A percentile compares a stretch with the other conserved stretches of the same genome.
phyloP scores from a whole-genome alignment of 2,888 invertebrate species.

The Abscondita cerata region DNA sequence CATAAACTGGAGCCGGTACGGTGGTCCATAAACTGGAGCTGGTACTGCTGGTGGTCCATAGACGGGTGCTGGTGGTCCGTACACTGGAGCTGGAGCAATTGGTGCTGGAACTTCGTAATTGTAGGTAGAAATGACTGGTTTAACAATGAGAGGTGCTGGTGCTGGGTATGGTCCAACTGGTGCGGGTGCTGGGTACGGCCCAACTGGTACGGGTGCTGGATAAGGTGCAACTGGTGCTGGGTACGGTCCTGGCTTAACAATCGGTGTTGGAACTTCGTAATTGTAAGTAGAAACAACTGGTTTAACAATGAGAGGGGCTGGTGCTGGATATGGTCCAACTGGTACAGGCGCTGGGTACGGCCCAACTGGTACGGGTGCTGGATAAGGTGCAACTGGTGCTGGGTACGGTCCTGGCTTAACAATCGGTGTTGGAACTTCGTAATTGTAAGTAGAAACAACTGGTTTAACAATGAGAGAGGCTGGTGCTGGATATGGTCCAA shows the following conservation, averaged over 20 bases:
- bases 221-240: conserved; percentile 1
- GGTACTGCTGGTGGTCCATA: neutral
- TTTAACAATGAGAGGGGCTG: conserved; percentile 2
- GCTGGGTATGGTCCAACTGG: conserved; percentile 3
- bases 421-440: neutral
- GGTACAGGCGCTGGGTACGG: conserved; percentile 3
- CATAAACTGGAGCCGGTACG: no score
- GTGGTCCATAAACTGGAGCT: conserved; percentile 2
- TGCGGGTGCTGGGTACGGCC: conserved; percentile 9
- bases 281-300: no score
- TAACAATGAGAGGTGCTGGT: conserved; percentile 4
- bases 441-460: conserved; percentile 1
- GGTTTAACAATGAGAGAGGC: neutral
- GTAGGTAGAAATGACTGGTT: no score
- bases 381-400: neutral
- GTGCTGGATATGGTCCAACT: conserved; percentile 12
- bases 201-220: neutral
- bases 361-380: neutral
- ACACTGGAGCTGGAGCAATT: no score
- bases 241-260: neutral
- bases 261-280: no score
- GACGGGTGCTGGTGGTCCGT: neutral
- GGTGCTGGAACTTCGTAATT: no score
- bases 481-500: neutral
- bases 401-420: neutral